Base-by-base conservation (phyloP, 1,140 invertebrate species). In the Drosophila quadrilineata region DNA sequence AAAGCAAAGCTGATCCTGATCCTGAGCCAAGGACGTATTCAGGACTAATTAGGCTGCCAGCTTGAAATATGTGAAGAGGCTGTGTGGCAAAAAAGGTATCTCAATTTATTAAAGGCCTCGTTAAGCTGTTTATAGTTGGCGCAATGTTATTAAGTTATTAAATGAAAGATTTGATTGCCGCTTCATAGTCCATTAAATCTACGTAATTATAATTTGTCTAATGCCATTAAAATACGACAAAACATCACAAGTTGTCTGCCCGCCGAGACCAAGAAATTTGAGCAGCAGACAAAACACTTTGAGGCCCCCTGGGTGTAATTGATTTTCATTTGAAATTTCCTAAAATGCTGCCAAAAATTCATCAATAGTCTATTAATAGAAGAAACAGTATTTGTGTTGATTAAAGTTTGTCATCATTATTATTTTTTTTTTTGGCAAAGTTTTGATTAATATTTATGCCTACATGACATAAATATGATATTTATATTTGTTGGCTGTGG, bases 31-130 rank as follows among this genome's bases (percentile, higher is more conserved):
- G n/a, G n/a, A n/a, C n/a, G n/a, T n/a, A 62, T 43, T 69, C 53
- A 57, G 38, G 49, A 16, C 64, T 79, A 77, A 77, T 77, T 77
- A 80, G 68, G 54, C 43, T 26, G 31, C 10, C 45, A n/a, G n/a
- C 69, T 52, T 52, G 52, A 65, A 56, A 45, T 45, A 43, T 45
- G 45, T 28, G 28, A 24, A 38, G 5, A 3, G 10, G n/a, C 17
- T 8, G 1, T n/a, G n/a, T n/a, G n/a, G n/a, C 5, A 29, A 53
- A 19, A 28, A 12, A 12, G 21, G 40, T 43, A 14, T 26, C 4
- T 14, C 35, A 14, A 17, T 2, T 8, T 17, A 1, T n/a, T n/a
- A 6, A 17, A 19, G 22, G 3, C 21, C 22, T 45, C 22, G 12
- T 17, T 43, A 74, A 74, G 65, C 70, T 60, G 38, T 79, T 79